Base-by-base conservation (phyloP, 2,113 vertebrate genomes). In the Embiotoca jacksoni region DNA sequence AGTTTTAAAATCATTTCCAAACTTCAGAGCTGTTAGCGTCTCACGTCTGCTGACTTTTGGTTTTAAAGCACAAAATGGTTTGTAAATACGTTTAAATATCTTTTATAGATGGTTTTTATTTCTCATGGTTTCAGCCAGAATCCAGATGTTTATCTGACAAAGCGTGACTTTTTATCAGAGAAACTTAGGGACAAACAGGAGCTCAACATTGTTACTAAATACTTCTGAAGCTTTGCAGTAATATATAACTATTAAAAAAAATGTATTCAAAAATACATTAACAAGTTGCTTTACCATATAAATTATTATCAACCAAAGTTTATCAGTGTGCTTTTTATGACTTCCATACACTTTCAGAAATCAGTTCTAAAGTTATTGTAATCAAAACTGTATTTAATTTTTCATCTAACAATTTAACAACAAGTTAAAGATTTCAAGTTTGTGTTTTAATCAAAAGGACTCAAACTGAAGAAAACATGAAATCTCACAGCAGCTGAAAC, bases 1-100 rank as follows among this genome's bases (percentile, higher is more conserved):
- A 5, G 31, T 77, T 56, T 47, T 41, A 67, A 30, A 55, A 32
- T 41, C 46, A 14, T 80, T 57, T 56, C 15, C 57, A 62, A 44
- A 81, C 7, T 8, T 65, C n/a, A 41, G 8, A 37, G 67, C 75
- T 7, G 1, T 31, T 8, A 14, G 69, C 66, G 54, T 49, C 75
- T 76, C 62, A 31, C 1, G 0, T 23, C 3, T 62, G 15, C 1
- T 1, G 14, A 36, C 33, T n/a, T 16, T 52, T 15, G 3, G 13
- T 23, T 23, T 23, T 23, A 23, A 23, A 23, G 23, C 23, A 23
- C 23, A 23, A 23, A 23, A 23, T 23, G 23, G 23, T 31, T n/a
- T 49, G 10, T 55, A 55, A 55, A 55, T 55, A 32, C n/a, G 5
- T 1, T 55, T 55, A 11, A 23, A 23, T 32, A 49, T 50, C 15